phyloP scores from a whole-genome alignment of 92 coral and sea anemone genomes.

The Anthopleura xanthogrammica region DNA sequence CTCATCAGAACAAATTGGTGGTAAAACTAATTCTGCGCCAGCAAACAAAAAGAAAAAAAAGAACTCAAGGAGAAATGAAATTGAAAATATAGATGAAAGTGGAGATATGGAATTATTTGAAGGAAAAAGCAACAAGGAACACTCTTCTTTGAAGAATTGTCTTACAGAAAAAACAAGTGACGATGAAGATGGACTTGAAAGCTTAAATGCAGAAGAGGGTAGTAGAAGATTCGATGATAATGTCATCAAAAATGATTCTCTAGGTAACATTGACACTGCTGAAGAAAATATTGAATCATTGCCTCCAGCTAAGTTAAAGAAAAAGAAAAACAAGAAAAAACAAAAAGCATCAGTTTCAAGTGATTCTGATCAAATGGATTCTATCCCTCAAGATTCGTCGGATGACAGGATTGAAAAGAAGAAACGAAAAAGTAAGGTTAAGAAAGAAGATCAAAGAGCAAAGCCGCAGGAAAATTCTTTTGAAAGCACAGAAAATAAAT shows the following conservation, averaged over 20 bases:
- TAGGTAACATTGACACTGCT: neutral
- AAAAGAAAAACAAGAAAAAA: neutral
- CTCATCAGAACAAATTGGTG: neutral
- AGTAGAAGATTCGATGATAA: neutral
- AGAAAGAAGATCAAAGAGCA: neutral
- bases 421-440: neutral
- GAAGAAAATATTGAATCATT: neutral
- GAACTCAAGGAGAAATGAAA: too few relatives aligned
- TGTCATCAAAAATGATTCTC: neutral
- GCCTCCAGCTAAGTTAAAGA: constrained; percentile 1
- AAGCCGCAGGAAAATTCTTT: neutral
- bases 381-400: neutral
- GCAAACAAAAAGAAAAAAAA: neutral
- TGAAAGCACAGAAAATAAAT: neutral
- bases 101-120: neutral
- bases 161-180: neutral
- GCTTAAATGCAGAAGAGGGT: neutral
- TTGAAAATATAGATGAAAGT: neutral
- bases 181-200: neutral
- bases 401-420: neutral
- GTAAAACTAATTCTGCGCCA: neutral
- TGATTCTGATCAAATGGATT: neutral
- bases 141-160: neutral
- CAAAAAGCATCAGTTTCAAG: neutral
- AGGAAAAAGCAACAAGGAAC: neutral